Evolutionary conservation across 2,797 vertebrate genomes (phyloP), one percentile per base, ranked within the genome.

Genomic region (Cryptoblepharus egeriae): DNA sequence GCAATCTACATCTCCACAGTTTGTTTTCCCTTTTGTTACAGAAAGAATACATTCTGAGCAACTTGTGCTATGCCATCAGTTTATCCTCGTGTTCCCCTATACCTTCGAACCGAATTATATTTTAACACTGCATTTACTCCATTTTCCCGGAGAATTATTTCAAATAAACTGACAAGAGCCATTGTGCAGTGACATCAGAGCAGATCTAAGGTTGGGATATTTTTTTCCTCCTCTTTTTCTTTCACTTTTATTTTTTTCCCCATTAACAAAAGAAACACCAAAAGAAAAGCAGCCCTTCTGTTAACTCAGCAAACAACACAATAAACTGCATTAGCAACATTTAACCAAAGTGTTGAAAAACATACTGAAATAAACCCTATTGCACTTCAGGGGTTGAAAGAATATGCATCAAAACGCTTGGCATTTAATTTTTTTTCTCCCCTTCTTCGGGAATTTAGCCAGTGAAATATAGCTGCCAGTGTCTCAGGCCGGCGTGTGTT

Each of bases 391-490:
- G 94, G 95, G 91, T 94, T 92, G 96, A 94, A 93, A 94, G 90
- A 95, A 93, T 94, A 95, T 95, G 95, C 94, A 96, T 96, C 95
- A 95, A 95, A 95, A 95, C 90, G 93, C 94, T 93, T 95, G 95
- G 96, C 95, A 95, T 96, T 96, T 96, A 95, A 95, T 96, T 95
- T 95, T 90, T 45, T 42, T 24, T n/a, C 45, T 45, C 52, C 77
- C 71, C 71, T 96, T 97, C 96, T 95, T 94, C 72, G 92, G 95
- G 96, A 98, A 97, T 97, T 94, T 95, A 96, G 96, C 96, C 95
- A 93, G 96, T 98, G 97, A 98, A 98, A 99, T 98, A 97, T 97
- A 97, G 97, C 97, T 96, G 95, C 95, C 93, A 91, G 95, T 94
- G 95, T 96, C 95, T 96, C 95, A 94, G 96, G 96, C 95, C 96